phyloP scores from a whole-genome alignment of 2,113 vertebrate species.

The Xiphophorus maculatus region DNA sequence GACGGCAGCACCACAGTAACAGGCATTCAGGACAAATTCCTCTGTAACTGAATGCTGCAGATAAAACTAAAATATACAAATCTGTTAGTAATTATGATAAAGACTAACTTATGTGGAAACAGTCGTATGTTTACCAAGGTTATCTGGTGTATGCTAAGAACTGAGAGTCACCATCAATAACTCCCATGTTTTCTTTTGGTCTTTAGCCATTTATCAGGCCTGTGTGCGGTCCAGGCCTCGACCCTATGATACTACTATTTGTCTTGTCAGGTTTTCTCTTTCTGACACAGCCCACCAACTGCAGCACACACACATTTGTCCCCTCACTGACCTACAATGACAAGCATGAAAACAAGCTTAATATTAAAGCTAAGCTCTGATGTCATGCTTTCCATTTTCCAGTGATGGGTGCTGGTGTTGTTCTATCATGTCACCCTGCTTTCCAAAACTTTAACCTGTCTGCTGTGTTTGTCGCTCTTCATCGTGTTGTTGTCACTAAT shows the following conservation, averaged over 20 bases:
- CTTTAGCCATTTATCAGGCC: conserved; percentile 72
- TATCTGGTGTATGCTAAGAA: conserved; percentile 2
- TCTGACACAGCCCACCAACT: conserved; percentile 60
- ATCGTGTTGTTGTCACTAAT: no score
- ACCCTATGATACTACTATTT: conserved; percentile 65
- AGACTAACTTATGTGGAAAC: no score
- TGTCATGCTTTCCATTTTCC: neutral
- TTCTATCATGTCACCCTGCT: no score
- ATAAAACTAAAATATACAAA: no score
- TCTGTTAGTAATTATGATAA: no score
- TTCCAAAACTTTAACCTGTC: no score
- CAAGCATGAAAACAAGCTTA: conserved; percentile 19
- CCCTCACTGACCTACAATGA: conserved; percentile 18
- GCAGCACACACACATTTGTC: conserved; percentile 32
- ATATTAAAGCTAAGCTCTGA: neutral
- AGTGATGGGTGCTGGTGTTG: no score
- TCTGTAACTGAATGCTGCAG: no score
- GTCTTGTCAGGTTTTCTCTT: conserved; percentile 58
- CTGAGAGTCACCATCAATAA: conserved; percentile 71
- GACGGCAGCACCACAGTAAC: no score
- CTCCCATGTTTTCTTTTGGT: conserved; percentile 65
- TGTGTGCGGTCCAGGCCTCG: conserved; percentile 61
- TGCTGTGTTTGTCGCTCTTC: no score
- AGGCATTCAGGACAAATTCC: no score
- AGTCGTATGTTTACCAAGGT: no score